Base-by-base conservation (phyloP, 2,888 invertebrate genomes). In the Sympetrum striolatum region DNA sequence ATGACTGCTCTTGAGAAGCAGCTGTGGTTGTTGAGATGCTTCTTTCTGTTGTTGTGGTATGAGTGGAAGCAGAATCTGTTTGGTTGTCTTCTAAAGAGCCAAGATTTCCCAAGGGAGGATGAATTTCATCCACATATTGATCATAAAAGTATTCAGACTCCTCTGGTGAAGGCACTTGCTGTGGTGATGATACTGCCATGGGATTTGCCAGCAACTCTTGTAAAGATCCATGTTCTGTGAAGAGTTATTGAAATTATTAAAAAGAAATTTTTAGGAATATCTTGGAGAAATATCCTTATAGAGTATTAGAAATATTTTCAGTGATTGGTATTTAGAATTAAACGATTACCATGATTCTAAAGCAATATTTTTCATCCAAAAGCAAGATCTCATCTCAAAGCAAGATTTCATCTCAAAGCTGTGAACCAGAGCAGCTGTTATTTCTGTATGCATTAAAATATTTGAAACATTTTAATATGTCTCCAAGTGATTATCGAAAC, bases 121-220 rank as follows among this genome's bases (percentile, higher is more conserved):
- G 86, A 4, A 86, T 64, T 60, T 86, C 86, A n/a, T 97, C 97
- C 0, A 97, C 95, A 93, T 97, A 97, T 92, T 97, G 97, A 92
- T 97, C 97, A 93, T 97, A 97, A 92, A 97, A 96, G 92, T 97
- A 97, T 93, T 98, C 97, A 1, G 97, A 96, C 93, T 97, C 97
- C 93, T 96, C 96, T 8, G 96, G 97, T 2, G 95, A 94, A 8
- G 97, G 96, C 90, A 96, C 95, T 92, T 95, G 93, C 93, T 91
- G 94, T 93, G 91, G 94, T 93, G 37, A 94, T 93, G 92, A 94
- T 94, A 92, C 95, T 94, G 93, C 94, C 94, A 92, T 95, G 8
- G 93, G 93, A 95, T 95, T 94, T 95, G 92, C 94, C 92, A 91
- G 94, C 94, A 94, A 93, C 96, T 95, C 95, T 95, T 90, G 95